Conservation (phyloP, 2,113 vertebrate genomes). For the Barnardius zonarius region DNA sequence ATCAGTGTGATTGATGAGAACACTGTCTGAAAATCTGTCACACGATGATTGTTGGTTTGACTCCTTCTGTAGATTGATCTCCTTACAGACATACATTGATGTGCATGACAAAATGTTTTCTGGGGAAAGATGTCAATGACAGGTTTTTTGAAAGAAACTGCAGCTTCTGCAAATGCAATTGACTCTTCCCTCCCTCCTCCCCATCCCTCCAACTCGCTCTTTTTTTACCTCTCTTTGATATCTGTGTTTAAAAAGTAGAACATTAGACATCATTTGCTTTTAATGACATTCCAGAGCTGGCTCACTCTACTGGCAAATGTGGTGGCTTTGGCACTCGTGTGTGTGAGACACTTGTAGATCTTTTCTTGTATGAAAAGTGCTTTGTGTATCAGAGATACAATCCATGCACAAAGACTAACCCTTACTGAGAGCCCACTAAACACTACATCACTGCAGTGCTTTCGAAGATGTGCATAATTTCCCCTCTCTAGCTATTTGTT, state of each 20-base stretch:
- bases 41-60: conserved; percentile 51
- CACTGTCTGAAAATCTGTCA: conserved; percentile 59
- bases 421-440: background rate
- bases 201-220: background rate
- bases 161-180: conserved; percentile 73
- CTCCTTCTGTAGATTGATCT: conserved; percentile 42
- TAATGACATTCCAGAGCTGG: background rate
- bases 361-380: background rate
- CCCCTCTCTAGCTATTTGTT: background rate
- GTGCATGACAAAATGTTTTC: conserved; percentile 65
- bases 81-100: conserved; percentile 36
- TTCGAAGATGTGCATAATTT: background rate
- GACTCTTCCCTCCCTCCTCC: conserved; percentile 7
- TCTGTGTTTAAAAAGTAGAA: conserved; percentile 47
- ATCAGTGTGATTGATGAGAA: conserved; percentile 77
- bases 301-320: background rate
- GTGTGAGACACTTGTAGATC: background rate
- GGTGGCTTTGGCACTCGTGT: background rate
- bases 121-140: conserved; percentile 19
- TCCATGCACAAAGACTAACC: background rate
- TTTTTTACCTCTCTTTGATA: conserved; percentile 29
- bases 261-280: conserved; percentile 29
- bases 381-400: background rate
- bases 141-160: conserved; percentile 76
- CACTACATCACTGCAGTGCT: background rate